These are phyloP conservation scores for Cyanoderma ruficeps DNA, from an alignment of 2,113 vertebrate genomes.

Conservation along the genomic window DNA sequence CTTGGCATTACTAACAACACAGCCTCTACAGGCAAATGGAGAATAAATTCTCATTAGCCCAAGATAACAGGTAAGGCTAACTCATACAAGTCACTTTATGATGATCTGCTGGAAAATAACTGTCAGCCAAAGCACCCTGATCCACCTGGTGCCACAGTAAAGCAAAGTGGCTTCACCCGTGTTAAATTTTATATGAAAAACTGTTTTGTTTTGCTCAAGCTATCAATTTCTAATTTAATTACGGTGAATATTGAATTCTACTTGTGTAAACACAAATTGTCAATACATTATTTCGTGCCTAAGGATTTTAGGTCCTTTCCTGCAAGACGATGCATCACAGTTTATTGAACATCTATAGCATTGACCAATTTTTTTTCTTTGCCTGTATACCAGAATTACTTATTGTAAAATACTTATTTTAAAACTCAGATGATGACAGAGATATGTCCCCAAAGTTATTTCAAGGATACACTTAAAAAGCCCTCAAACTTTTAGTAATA, in stretches of 20 bases:
- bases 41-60: slow-evolving; percentile 23
- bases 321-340: background rate
- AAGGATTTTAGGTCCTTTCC: slow-evolving; percentile 35
- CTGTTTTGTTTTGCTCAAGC: slow-evolving; percentile 6
- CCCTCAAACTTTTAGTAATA: background rate
- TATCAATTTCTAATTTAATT: slow-evolving; percentile 62
- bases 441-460: slow-evolving; percentile 19
- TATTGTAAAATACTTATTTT: slow-evolving; percentile 22
- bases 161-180: background rate
- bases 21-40: background rate
- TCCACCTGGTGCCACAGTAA: background rate
- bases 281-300: slow-evolving; percentile 17
- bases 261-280: slow-evolving; percentile 35
- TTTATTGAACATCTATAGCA: slow-evolving; percentile 44
- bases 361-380: slow-evolving; percentile 22
- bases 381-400: background rate
- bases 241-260: slow-evolving; percentile 51
- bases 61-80: background rate
- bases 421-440: slow-evolving; percentile 19
- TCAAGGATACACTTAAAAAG: slow-evolving; percentile 25
- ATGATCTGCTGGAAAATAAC: slow-evolving; percentile 1
- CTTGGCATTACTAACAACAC: background rate
- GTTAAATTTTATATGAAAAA: slow-evolving; percentile 18
- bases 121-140: background rate
- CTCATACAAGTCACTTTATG: background rate